These are phyloP conservation scores for Hypocryptadius cinnamomeus DNA, from an alignment of 2,113 vertebrate genomes.

Conservation along the genomic window DNA sequence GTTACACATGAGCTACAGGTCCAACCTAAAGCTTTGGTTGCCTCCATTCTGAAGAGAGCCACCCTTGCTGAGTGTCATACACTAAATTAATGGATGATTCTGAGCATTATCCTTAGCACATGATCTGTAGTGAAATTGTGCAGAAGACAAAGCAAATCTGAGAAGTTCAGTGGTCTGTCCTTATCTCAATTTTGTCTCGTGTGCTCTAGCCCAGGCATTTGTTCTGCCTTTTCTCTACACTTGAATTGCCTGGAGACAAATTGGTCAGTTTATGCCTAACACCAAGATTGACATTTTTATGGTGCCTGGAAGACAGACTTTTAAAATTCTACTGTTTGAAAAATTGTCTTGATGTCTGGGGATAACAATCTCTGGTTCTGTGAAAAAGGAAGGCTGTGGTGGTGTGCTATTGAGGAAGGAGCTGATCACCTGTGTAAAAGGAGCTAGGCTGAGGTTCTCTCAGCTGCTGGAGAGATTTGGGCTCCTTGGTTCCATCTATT, in stretches of 20 bases:
- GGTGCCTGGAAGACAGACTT: background rate
- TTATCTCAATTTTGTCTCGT: background rate
- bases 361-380: background rate
- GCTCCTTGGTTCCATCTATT: background rate
- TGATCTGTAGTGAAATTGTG: background rate
- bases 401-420: background rate
- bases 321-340: background rate
- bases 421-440: background rate
- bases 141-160: background rate
- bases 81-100: background rate
- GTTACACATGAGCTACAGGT: background rate
- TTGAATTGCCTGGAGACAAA: background rate
- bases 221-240: background rate
- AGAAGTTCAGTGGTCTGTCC: background rate
- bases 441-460: background rate
- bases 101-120: background rate
- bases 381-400: background rate
- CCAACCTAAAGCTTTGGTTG: background rate
- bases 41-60: background rate
- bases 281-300: background rate
- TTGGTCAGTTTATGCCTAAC: background rate
- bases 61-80: background rate
- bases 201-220: background rate
- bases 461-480: background rate
- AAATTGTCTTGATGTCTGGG: background rate